phyloP scores from a whole-genome alignment of 2,888 invertebrate species.

The Autographa gamma region DNA sequence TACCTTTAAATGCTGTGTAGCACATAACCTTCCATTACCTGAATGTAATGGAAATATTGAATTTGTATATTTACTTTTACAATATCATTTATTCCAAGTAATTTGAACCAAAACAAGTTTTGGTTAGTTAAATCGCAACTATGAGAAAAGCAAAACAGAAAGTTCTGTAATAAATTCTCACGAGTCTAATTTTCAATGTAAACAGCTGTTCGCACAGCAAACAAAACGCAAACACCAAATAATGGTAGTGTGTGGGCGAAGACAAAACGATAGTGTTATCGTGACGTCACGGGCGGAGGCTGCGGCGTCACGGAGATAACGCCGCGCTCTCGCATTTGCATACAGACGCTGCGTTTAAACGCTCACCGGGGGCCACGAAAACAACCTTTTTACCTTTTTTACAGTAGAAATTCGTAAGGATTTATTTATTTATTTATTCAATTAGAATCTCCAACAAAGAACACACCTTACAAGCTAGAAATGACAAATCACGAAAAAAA shows the following conservation, averaged over 20 bases:
- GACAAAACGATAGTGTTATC: slow-evolving; percentile 46
- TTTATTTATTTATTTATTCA: no score
- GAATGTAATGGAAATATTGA: no score
- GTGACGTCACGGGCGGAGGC: slow-evolving; percentile 37
- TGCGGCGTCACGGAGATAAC: slow-evolving; percentile 47
- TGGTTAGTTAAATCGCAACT: no score
- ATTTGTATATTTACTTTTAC: no score
- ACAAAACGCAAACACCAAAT: slow-evolving; percentile 15
- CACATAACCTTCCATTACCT: no score
- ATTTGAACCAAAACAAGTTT: no score
- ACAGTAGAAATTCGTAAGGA: neutral
- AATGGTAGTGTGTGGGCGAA: slow-evolving; percentile 26
- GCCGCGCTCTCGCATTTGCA: slow-evolving; percentile 51
- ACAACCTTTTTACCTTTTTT: neutral
- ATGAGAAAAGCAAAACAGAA: neutral
- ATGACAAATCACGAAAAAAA: no score
- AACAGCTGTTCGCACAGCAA: neutral
- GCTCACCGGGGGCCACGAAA: slow-evolving; percentile 18
- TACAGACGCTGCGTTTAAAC: slow-evolving; percentile 56
- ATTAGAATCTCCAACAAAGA: no score
- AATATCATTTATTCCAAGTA: no score
- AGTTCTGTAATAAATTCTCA: neutral
- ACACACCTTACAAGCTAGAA: no score
- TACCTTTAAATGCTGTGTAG: no score
- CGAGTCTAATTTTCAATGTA: neutral